Base-by-base conservation (phyloP, 1,140 invertebrate genomes). In the Elymnias hypermnestra region DNA sequence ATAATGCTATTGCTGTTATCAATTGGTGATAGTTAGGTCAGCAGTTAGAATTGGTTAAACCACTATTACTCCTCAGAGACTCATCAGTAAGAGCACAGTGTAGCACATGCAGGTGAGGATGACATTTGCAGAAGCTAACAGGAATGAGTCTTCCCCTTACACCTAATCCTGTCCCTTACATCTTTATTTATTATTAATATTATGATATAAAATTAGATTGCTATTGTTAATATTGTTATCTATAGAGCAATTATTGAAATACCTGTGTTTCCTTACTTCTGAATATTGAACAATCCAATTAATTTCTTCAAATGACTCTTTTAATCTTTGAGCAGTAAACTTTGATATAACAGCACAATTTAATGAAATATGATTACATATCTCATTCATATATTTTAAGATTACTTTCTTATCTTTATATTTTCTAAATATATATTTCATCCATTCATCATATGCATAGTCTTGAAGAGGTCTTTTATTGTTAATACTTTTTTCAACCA, bases 401-500 rank as follows among this genome's bases (percentile, higher is more conserved):
- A 86, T 72, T 9, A 52, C 46, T 49, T 71, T 63, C n/a, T 75
- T 79, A 37, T 76, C 57, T 62, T 83, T 81, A 53, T 78, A 83
- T 56, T 81, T 83, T 45, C 58, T 72, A 19, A 56, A 25, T 59
- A 83, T 87, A 71, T 84, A 87, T 46, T 84, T 49, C 36, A 89
- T 67, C 77, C 85, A 89, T 31, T 62, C 57, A 35, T 57, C 53
- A 57, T 87, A 88, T 17, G 75, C 72, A 39, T 36, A 51, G 53
- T 54, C 52, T 49, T 35, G 19, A 2, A 60, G 66, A 17, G 59
- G 57, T 29, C 63, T 52, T 3, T 54, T 48, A 14, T 62, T 51
- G 42, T 62, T 47, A 10, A 87, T 23, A 57, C 88, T 77, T 73
- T 79, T 68, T 9, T 82, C 42, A n/a, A 92, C 62, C 17, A 90